Evolutionary conservation across 1,140 invertebrate species (phyloP), one percentile per base, ranked within the genome.

Genomic region (Lethrus apterus): DNA sequence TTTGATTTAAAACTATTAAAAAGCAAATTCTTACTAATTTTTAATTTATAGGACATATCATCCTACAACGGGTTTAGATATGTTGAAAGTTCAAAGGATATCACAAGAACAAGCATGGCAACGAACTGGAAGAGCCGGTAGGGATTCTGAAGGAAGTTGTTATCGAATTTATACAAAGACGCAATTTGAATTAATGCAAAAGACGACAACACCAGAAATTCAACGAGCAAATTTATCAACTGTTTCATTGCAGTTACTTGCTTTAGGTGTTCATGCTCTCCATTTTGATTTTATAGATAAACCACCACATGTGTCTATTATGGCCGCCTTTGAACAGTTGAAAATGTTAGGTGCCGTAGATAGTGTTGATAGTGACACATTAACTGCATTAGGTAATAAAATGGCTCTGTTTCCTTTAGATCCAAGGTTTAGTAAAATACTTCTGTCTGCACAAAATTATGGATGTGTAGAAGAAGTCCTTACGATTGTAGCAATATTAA

Each of bases 61-160:
- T 60, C 77, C 87, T 3, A 72, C 69, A 10, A 92, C 84, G 19
- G 89, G 90, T 9, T 72, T 96, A 31, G 92, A 97, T 66, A 66
- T 88, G 8, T 65, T 98, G 24, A 83, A 83, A 60, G 83, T 96
- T 1, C 77, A 85, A 38, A 73, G 78, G 58, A 83, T 95, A 49
- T 93, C 93, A 3, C 84, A 89, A 67, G 91, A 92, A 20, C 92
- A 96, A 67, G 86, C 89, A 1, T 86, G 85, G 81, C 94, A 98
- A 71, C 73, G 93, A 44, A 80, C 85, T 10, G 94, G 94, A 1
- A 70, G 94, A 49, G 92, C 93, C 8, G 93, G 93, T 8, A 76
- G 94, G 30, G 87, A 93, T 64, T 76, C 80, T 4, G 69, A 83
- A 9, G 93, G 93, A 4, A 73, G 70, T 51, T 94, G 90, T 65